A percentile compares a stretch with the other conserved stretches of the same genome.
phyloP scores from a whole-genome alignment of 2,113 vertebrate genomes.

The Pituophis catenifer region DNA sequence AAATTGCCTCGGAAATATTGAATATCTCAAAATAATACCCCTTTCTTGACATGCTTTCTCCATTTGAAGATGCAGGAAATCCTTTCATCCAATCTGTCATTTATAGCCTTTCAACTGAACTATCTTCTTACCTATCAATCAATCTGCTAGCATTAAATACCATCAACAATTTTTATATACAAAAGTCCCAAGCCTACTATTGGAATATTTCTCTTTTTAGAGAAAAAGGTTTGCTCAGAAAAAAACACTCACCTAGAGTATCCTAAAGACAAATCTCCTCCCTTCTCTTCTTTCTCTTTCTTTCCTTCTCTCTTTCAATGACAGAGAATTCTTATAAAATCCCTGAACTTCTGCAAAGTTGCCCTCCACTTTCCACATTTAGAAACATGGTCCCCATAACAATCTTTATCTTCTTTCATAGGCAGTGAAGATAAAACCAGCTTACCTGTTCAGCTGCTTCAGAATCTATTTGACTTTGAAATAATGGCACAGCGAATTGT shows the following conservation, averaged over 20 bases:
- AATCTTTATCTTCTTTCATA: accelerated
- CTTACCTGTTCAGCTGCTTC: constrained; percentile 94
- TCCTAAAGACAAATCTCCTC: not conserved
- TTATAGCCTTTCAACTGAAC: not conserved
- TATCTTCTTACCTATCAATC: not conserved
- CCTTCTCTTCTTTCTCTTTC: too few species aligned
- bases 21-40: not conserved
- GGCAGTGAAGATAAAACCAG: constrained; percentile 47
- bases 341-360: not conserved
- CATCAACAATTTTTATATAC: not conserved
- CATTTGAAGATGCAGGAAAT: not conserved
- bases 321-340: not conserved
- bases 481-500: constrained; percentile 89
- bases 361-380: not conserved
- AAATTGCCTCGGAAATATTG: not conserved
- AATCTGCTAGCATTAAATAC: not conserved
- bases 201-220: not conserved
- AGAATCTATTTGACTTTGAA: constrained; percentile 90
- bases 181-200: not conserved
- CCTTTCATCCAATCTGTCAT: not conserved
- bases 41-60: not conserved
- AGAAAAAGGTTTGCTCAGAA: not conserved
- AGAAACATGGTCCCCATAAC: not conserved
- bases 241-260: not conserved
- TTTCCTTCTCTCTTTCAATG: not conserved